Base-by-base conservation (phyloP, 2,113 vertebrate genomes). In the Naja naja region DNA sequence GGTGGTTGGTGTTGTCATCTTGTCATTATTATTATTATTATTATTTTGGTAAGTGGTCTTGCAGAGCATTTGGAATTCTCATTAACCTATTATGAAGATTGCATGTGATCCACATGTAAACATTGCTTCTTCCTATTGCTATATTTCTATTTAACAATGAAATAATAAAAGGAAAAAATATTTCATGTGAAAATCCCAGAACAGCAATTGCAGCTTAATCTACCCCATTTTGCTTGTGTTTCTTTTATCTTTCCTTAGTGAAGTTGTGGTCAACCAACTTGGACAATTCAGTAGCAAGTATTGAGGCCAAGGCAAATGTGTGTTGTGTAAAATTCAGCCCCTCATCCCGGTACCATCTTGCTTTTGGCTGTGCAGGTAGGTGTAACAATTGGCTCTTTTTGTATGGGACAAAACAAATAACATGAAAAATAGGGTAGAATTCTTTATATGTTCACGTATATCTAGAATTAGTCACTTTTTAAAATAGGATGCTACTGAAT, bases 251-350 rank as follows among this genome's bases (percentile, higher is more conserved):
- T 86, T 92, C 60, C 93, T 94, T 97, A 99, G 99, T 99, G 93
- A 99, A 99, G 95, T 97, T 99, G 91, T 99, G 99, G 99, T 99
- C 99, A 74, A 99, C 99, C 94, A 99, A 99, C 96, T 97, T 99
- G 91, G 99, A 99, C 97, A 99, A 99, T 96, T 99, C 99, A 0
- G 99, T 99, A 90, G 99, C 99, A 85, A 99, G 99, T 97, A 99
- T 99, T 52, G 99, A 99, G 96, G 99, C 99, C 88, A 99, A 99
- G 96, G 99, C 99, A 87, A 99, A 99, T 0, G 99, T 99, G 91
- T 99, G 99, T 97, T 99, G 99, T 97, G 99, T 99, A 88, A 99
- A 99, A 96, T 99, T 99, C 97, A 99, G 99, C 94, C 99, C 99
- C 0, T 98, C 99, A 30, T 99, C 99, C 89, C 98, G 99, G 92